Conservation (phyloP, 2,888 invertebrate genomes). For the Chouioia cunea region DNA sequence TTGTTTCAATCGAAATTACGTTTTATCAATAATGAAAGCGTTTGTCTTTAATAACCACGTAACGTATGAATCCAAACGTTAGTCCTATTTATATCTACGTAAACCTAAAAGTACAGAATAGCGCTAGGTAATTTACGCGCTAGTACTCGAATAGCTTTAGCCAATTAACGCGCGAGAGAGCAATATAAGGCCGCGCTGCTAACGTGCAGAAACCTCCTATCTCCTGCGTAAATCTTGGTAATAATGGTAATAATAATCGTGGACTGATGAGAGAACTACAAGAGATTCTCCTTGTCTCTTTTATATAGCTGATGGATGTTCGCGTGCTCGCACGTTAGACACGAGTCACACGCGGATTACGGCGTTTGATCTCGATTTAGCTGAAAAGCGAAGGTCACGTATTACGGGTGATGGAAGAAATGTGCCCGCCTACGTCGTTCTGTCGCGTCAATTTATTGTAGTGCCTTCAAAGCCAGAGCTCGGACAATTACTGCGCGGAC, state of each 20-base stretch:
- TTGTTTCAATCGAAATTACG: too few species aligned
- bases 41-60: constrained; percentile 13
- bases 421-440: constrained; percentile 6
- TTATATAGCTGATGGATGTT: constrained; percentile 36
- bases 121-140: too few species aligned
- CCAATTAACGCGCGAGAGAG: constrained; percentile 30
- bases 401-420: too few species aligned
- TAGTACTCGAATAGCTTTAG: too few species aligned
- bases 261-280: constrained; percentile 32
- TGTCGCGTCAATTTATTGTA: constrained; percentile 52
- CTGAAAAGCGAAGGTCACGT: constrained; percentile 25
- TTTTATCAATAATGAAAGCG: too few species aligned
- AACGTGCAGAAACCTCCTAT: background rate
- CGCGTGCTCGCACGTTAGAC: background rate
- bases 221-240: constrained; percentile 45
- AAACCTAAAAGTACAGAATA: too few species aligned
- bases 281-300: constrained; percentile 25
- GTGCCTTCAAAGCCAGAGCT: constrained; percentile 51
- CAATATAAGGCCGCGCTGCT: background rate
- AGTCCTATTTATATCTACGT: too few species aligned
- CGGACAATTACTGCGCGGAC: constrained; percentile 50
- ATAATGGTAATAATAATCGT: constrained; percentile 49
- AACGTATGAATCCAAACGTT: background rate
- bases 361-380: constrained; percentile 52
- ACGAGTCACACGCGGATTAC: background rate